Evolutionary conservation across 2,888 invertebrate species (phyloP).

Genomic region (Ectropis crepuscularia): DNA sequence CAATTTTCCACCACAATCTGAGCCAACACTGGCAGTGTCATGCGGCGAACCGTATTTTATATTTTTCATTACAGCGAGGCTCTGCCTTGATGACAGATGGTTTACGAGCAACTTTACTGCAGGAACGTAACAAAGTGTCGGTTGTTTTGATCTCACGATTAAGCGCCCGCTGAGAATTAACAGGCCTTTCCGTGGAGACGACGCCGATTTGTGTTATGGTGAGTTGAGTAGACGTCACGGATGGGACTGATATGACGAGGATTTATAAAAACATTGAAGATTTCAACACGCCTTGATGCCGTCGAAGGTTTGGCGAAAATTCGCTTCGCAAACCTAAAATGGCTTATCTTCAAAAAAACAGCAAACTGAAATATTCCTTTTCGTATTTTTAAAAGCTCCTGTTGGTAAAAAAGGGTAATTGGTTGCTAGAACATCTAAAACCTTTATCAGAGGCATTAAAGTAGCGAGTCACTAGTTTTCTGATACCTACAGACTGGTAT

Average conservation of each 20-base stretch:
- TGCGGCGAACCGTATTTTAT: slow-evolving; percentile 57
- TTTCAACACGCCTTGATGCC: not conserved
- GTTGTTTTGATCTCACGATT: slow-evolving; percentile 51
- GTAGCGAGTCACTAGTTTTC: not conserved
- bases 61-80: slow-evolving; percentile 58
- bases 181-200: slow-evolving; percentile 38
- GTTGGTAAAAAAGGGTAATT: too few relatives aligned
- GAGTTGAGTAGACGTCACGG: not conserved
- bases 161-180: slow-evolving; percentile 47
- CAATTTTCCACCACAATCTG: slow-evolving; percentile 16
- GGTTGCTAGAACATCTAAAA: too few relatives aligned
- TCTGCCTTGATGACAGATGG: slow-evolving; percentile 46
- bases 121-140: slow-evolving; percentile 48
- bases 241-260: not conserved
- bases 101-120: slow-evolving; percentile 62
- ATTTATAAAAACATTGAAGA: too few relatives aligned
- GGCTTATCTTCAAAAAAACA: too few relatives aligned
- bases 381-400: too few relatives aligned
- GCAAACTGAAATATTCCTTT: too few relatives aligned
- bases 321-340: too few relatives aligned
- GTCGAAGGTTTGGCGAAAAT: too few relatives aligned
- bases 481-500: too few relatives aligned
- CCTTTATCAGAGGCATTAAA: not conserved
- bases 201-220: slow-evolving; percentile 16
- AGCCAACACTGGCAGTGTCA: slow-evolving; percentile 20